These are phyloP conservation scores for Aythya baeri DNA, from an alignment of 2,113 vertebrate species.

Conservation along the genomic window DNA sequence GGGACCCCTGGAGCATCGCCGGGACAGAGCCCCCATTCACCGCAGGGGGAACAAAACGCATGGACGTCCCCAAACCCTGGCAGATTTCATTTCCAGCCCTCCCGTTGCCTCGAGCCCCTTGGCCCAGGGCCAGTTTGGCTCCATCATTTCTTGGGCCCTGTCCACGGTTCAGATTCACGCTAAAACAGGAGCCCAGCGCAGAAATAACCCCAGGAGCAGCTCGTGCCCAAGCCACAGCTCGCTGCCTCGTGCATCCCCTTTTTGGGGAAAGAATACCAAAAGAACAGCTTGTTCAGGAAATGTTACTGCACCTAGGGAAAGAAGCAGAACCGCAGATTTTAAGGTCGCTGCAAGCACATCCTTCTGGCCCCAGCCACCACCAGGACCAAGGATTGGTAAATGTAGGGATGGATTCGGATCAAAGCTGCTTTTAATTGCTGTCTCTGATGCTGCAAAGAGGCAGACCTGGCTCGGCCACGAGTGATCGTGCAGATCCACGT, in stretches of 20 bases:
- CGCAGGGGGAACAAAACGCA: neutral
- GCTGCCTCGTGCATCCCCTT: neutral
- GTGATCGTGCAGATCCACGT: neutral
- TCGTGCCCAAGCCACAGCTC: neutral
- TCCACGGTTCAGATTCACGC: neutral
- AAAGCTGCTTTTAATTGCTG: neutral
- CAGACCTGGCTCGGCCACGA: neutral
- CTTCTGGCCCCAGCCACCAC: neutral
- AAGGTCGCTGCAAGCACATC: neutral
- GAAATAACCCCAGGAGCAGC: neutral
- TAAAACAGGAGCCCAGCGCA: neutral
- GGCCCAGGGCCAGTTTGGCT: neutral
- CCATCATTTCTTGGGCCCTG: neutral
- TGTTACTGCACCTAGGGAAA: neutral
- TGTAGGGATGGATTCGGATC: neutral
- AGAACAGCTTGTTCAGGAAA: neutral
- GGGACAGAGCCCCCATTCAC: neutral
- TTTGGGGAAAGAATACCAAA: neutral
- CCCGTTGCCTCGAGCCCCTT: fast-evolving
- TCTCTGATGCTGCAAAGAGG: neutral
- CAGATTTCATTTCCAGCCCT: neutral
- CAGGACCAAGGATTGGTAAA: neutral
- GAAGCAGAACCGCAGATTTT: neutral
- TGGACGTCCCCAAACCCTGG: neutral
- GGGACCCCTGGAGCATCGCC: neutral